A percentile compares a stretch with the other conserved stretches of the same genome.
Conservation (phyloP, 2,797 vertebrate species). For the Cynodonichthys magdalenae region DNA sequence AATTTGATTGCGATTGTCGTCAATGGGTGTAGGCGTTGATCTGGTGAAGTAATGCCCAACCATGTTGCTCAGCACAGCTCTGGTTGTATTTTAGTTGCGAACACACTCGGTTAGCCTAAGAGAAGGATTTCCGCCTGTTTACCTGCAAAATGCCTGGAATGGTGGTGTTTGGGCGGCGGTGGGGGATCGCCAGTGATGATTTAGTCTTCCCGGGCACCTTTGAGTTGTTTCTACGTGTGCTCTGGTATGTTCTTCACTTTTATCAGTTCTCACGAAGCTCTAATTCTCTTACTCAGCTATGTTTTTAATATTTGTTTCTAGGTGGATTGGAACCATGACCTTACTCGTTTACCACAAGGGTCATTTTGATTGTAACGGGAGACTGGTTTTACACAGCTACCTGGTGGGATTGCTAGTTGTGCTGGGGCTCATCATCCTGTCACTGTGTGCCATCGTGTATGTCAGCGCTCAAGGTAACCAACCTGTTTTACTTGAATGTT, state of each 20-base stretch:
- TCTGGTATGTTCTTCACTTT: constrained; percentile 82
- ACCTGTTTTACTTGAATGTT: background rate
- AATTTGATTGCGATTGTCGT: constrained; percentile 1
- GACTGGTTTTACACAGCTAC: constrained; percentile 86
- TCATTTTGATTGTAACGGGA: constrained; percentile 84
- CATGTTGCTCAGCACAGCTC: background rate
- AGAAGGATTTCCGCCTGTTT: background rate
- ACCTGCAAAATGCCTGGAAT: constrained; percentile 86
- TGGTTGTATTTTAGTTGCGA: background rate
- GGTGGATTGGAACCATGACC: constrained; percentile 90
- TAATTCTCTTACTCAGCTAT: background rate
- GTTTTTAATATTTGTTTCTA: constrained; percentile 43
- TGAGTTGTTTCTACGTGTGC: constrained; percentile 86
- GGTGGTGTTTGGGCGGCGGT: constrained; percentile 90
- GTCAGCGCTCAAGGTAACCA: constrained; percentile 92
- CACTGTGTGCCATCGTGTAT: constrained; percentile 84
- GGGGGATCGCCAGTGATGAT: constrained; percentile 95
- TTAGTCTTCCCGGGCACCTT: constrained; percentile 91
- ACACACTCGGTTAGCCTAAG: background rate
- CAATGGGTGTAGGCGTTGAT: background rate
- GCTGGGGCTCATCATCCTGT: constrained; percentile 86
- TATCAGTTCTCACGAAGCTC: no score
- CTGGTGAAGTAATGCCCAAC: constrained; percentile 36
- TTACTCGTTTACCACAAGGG: constrained; percentile 86
- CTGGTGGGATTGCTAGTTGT: constrained; percentile 88